These are phyloP conservation scores for Leptogaster cylindrica DNA, from an alignment of 2,888 invertebrate genomes.

Conservation along the genomic window DNA sequence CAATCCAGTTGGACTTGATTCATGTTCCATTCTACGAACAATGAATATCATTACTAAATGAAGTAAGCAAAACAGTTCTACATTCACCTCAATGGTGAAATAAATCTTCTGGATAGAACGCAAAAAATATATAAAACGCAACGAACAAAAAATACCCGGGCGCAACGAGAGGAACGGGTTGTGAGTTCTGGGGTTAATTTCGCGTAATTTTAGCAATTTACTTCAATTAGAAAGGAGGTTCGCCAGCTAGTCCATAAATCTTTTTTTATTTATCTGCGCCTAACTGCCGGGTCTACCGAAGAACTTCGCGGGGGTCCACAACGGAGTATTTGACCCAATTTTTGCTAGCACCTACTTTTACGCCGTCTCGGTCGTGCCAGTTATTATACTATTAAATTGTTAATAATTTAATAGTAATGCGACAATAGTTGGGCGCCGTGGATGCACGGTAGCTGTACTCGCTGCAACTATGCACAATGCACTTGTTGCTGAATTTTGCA, in stretches of 20 bases:
- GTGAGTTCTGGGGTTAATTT: conserved; percentile 4
- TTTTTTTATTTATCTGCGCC: conserved; percentile 6
- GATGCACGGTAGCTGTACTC: neutral
- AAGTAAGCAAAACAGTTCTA: too few relatives aligned
- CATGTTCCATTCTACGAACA: conserved; percentile 1
- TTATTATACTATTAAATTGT: neutral
- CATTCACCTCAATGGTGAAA: too few relatives aligned
- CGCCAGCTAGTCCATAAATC: conserved; percentile 6
- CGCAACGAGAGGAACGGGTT: too few relatives aligned
- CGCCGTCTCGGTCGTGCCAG: neutral
- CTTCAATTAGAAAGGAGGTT: conserved; percentile 6
- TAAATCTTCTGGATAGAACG: too few relatives aligned
- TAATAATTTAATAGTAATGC: conserved; percentile 4
- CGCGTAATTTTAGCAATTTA: neutral
- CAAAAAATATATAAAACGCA: too few relatives aligned
- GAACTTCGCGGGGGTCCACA: too few relatives aligned
- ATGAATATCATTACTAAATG: too few relatives aligned
- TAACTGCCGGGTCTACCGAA: too few relatives aligned
- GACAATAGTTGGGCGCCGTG: neutral
- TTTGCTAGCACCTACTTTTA: too few relatives aligned
- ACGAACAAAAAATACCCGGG: too few relatives aligned
- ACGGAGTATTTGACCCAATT: too few relatives aligned
- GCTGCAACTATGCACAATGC: neutral
- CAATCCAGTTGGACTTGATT: neutral
- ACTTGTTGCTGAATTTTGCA: neutral